Percentiles rank a stretch among this genome's conserved stretches.
phyloP scores from a whole-genome alignment of 2,113 vertebrate genomes.

The Notarius lentiginosus region DNA sequence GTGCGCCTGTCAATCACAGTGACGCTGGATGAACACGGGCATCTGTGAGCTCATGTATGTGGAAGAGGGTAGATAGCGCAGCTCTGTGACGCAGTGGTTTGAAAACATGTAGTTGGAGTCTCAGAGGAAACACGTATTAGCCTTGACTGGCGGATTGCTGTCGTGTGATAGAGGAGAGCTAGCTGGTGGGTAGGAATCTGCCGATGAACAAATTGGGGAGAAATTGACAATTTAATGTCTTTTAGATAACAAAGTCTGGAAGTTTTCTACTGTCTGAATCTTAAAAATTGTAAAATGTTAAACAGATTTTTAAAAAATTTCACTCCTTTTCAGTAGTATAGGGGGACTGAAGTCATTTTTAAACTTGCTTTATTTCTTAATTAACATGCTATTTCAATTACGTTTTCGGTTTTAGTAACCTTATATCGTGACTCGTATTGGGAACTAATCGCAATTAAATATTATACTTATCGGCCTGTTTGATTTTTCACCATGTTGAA shows the following conservation, averaged over 20 bases:
- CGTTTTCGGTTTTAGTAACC: too few species aligned
- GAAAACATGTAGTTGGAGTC: neutral
- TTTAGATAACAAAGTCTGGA: neutral
- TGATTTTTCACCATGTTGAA: too few species aligned
- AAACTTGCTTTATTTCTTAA: too few species aligned
- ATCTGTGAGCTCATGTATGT: neutral
- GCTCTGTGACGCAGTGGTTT: neutral
- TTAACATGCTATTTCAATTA: too few species aligned
- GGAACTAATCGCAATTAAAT: too few species aligned
- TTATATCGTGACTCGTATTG: too few species aligned
- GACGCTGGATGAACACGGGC: neutral
- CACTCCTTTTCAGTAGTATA: neutral
- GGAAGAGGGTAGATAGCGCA: neutral
- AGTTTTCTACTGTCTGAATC: neutral
- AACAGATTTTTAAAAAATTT: neutral
- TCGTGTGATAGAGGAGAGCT: neutral
- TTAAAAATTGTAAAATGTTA: neutral
- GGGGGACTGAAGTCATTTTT: too few species aligned
- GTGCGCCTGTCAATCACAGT: neutral
- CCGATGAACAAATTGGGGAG: neutral
- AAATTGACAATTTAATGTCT: neutral
- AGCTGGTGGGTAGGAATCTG: neutral
- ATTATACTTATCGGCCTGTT: too few species aligned
- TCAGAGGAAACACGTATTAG: neutral
- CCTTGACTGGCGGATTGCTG: neutral